phyloP scores from a whole-genome alignment of 2,888 invertebrate species.

The Apotomis betuletana region DNA sequence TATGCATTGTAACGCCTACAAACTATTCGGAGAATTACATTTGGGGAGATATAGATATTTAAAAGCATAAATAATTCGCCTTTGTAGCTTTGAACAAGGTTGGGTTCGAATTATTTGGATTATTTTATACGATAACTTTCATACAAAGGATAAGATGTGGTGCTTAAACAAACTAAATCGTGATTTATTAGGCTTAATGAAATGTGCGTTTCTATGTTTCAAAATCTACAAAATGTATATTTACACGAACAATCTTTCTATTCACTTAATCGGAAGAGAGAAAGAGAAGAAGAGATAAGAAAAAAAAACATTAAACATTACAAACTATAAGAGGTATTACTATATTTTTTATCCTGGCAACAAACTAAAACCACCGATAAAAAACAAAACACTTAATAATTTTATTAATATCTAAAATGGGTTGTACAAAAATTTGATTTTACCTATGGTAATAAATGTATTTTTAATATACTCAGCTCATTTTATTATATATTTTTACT shows the following conservation, averaged over 20 bases:
- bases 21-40: neutral
- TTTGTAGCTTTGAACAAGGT: neutral
- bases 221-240: conserved; percentile 12
- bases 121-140: neutral
- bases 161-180: neutral
- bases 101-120: neutral
- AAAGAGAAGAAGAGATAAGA: neutral
- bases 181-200: conserved; percentile 1
- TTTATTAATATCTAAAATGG: conserved; percentile 1
- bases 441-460: conserved; percentile 23
- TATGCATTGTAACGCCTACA: conserved; percentile 16
- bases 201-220: conserved; percentile 22
- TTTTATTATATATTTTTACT: conserved; percentile 27
- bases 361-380: neutral
- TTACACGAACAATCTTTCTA: neutral
- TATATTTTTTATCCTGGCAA: neutral
- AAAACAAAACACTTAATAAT: conserved; percentile 1
- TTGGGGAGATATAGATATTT: neutral
- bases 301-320: neutral
- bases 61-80: conserved; percentile 4
- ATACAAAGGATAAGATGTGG: neutral
- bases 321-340: neutral
- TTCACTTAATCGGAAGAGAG: neutral
- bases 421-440: conserved; percentile 26
- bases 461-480: conserved; percentile 28